Evolutionary conservation across 2,888 invertebrate genomes (phyloP).

Genomic region (Acronicta psi): DNA sequence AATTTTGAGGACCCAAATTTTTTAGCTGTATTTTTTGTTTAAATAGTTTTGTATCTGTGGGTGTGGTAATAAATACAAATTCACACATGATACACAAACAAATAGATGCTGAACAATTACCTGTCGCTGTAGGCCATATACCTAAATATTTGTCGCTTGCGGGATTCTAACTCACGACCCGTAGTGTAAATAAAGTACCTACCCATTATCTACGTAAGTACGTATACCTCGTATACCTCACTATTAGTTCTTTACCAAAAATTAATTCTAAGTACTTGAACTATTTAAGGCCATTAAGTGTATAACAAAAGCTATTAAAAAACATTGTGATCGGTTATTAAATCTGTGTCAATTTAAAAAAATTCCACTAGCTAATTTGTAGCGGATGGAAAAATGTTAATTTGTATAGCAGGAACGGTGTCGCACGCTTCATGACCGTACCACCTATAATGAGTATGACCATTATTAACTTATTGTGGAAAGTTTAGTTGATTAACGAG

Average conservation of each 20-base stretch:
- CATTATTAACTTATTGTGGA: constrained; percentile 39
- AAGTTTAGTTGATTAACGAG: constrained; percentile 33
- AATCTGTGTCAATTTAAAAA: constrained; percentile 38
- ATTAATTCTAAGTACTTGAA: constrained; percentile 3
- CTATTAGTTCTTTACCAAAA: no score
- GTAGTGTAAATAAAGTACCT: no score
- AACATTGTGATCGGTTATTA: constrained; percentile 31
- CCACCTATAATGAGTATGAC: constrained; percentile 15
- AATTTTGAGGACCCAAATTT: no score
- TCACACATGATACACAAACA: no score
- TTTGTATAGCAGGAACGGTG: constrained; percentile 54
- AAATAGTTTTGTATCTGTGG: no score
- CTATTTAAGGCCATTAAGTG: constrained; percentile 30
- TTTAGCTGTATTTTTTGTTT: no score
- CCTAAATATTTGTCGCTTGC: no score
- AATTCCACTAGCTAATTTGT: constrained; percentile 58
- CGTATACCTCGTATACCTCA: not conserved
- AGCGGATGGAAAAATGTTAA: constrained; percentile 75
- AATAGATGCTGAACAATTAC: no score
- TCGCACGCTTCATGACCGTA: constrained; percentile 29
- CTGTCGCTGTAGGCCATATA: no score
- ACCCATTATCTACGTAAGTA: no score
- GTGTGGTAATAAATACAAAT: no score
- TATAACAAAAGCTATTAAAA: constrained; percentile 51
- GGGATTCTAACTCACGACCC: no score